Evolutionary conservation across 2,888 invertebrate genomes (phyloP).

Genomic region (Fragum whitleyi): DNA sequence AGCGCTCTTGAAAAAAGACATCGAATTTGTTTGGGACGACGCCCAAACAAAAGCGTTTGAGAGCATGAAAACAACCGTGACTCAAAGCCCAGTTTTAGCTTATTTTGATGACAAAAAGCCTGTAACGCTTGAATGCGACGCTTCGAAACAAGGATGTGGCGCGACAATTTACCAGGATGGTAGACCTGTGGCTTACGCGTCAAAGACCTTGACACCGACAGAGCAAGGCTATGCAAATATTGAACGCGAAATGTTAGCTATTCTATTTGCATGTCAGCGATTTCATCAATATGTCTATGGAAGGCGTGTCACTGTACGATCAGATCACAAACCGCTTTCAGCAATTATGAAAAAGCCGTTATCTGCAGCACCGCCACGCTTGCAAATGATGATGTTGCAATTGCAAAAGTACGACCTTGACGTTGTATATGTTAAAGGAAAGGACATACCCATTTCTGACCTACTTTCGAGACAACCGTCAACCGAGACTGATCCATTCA

Average conservation of each 20-base stretch:
- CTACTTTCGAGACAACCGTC: too few species aligned
- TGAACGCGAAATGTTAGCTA: constrained; percentile 67
- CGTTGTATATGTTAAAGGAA: too few species aligned
- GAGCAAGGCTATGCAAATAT: constrained; percentile 69
- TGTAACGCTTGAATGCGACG: background rate
- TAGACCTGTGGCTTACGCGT: constrained; percentile 69
- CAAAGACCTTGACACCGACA: constrained; percentile 65
- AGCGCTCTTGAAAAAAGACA: constrained; percentile 33
- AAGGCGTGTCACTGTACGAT: too few species aligned
- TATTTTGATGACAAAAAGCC: too few species aligned
- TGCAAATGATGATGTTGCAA: too few species aligned
- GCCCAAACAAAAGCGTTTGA: constrained; percentile 41
- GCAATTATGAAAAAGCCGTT: too few species aligned
- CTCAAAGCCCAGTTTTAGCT: constrained; percentile 14
- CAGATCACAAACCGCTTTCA: too few species aligned
- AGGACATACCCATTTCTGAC: too few species aligned
- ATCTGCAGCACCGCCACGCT: too few species aligned
- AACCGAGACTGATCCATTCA: constrained; percentile 29
- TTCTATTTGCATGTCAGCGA: constrained; percentile 63
- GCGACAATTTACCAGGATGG: constrained; percentile 56
- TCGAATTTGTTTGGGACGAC: constrained; percentile 39
- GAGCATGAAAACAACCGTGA: constrained; percentile 18
- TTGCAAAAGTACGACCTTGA: too few species aligned
- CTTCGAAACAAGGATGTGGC: constrained; percentile 22
- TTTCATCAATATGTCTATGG: constrained; percentile 69